Base-by-base conservation (phyloP, 2,113 vertebrate genomes). In the Mastomys coucha region DNA sequence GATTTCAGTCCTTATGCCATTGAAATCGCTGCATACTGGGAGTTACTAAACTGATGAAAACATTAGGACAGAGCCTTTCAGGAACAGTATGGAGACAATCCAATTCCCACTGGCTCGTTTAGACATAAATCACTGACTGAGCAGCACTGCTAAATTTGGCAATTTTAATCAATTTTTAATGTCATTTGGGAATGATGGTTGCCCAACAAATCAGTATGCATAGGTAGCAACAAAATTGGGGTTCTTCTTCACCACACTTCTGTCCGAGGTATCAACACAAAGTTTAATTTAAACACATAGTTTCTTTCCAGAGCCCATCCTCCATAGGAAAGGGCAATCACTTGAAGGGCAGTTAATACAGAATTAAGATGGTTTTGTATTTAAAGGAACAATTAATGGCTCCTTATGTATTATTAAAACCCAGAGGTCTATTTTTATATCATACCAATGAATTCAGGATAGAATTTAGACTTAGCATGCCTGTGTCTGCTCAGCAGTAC, bases 1-100 rank as follows among this genome's bases (percentile, higher is more conserved):
- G 13, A 36, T 93, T 93, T 84, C 16, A 91, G 42, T 84, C 73
- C 67, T 91, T 89, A 45, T 12, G 78, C 67, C 86, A 90, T 78
- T 24, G 58, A 93, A 95, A 92, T 36, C 56, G 76, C 17, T 96
- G 81, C 28, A 45, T 67, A 96, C 49, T 76, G 51, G 90, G 70
- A 93, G 33, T 90, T 76, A 95, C 33, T 39, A 45, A 73, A 82
- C 67, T 91, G 87, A 91, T 89, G 76, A 92, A 91, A 95, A 92
- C 36, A 94, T 93, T 42, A 58, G 12, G 75, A 75, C 56, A 75
- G 53, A 49, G 17, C 67, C 94, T 88, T 53, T 88, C 67, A 45
- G 42, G 49, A 91, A 91, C 49, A 63, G 90, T 28, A 75, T 26
- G 63, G n/a, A 88, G 49, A 12, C 12, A 1, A 17, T 88, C 39